Percentiles rank a stretch among this genome's conserved stretches.
These are phyloP conservation scores for Hapalemur alaotrensis DNA, from an alignment of 2,797 vertebrate species.

Conservation along the genomic window DNA sequence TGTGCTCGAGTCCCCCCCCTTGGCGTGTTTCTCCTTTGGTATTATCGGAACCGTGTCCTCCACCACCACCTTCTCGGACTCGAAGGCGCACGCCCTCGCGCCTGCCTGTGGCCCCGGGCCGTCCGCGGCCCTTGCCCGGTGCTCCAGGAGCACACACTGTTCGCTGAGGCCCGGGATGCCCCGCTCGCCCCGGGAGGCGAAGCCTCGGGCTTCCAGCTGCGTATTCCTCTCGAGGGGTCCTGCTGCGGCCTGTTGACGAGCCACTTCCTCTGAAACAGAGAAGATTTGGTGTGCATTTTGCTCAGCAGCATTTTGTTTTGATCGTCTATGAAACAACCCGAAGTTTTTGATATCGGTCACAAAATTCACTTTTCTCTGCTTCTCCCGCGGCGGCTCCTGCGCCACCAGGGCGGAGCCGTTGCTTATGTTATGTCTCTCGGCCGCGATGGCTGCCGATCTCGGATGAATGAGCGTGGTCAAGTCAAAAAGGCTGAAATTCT, in stretches of 20 bases:
- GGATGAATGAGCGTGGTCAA: constrained; percentile 91
- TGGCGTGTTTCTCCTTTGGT: constrained; percentile 67
- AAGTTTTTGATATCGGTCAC: constrained; percentile 86
- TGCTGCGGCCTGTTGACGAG: constrained; percentile 85
- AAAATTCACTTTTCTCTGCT: constrained; percentile 84
- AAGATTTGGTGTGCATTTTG: constrained; percentile 84
- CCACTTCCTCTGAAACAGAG: constrained; percentile 90
- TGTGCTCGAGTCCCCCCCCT: constrained; percentile 67
- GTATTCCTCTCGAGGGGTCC: constrained; percentile 77
- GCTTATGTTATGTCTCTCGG: constrained; percentile 85
- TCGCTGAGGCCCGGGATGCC: constrained; percentile 75
- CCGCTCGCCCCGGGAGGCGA: constrained; percentile 78
- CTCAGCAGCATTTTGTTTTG: constrained; percentile 77
- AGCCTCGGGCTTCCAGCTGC: constrained; percentile 77
- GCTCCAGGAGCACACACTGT: constrained; percentile 66
- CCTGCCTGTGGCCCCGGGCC: constrained; percentile 70
- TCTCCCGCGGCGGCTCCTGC: constrained; percentile 81
- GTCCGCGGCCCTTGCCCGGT: constrained; percentile 61
- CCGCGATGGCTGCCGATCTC: constrained; percentile 83
- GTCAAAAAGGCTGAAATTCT: constrained; percentile 86
- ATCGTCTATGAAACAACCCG: constrained; percentile 89
- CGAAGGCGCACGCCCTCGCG: constrained; percentile 69
- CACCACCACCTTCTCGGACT: constrained; percentile 72
- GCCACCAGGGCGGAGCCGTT: constrained; percentile 85
- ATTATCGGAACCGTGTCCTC: constrained; percentile 74